These are phyloP conservation scores for Melanotaenia parkinsoni DNA, from an alignment of 2,797 vertebrate species.

Conservation along the genomic window DNA sequence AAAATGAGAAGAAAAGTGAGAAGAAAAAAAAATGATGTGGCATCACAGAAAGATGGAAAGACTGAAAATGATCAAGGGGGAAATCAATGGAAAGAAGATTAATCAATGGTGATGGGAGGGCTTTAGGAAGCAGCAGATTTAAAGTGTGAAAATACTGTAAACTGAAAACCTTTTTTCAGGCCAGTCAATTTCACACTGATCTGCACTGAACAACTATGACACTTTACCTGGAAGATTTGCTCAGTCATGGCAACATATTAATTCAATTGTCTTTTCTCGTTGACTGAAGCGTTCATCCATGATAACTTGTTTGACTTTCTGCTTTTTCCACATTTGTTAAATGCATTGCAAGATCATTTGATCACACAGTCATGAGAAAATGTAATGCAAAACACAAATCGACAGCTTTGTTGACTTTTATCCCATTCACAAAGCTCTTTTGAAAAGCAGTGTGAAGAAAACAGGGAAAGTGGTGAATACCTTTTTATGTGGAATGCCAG, in stretches of 20 bases:
- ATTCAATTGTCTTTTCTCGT: not conserved
- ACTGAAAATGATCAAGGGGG: not conserved
- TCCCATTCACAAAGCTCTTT: not conserved
- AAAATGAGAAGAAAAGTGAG: not conserved
- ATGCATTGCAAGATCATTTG: not conserved
- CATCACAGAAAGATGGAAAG: not conserved
- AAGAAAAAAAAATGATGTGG: not conserved
- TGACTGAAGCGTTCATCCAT: not conserved
- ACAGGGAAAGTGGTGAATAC: not conserved
- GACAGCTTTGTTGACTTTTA: not conserved
- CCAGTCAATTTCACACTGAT: not conserved
- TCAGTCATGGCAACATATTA: not conserved
- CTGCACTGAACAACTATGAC: not conserved
- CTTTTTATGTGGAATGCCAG: not conserved
- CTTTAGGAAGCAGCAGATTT: not conserved
- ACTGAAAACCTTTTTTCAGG: not conserved
- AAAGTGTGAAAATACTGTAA: not conserved
- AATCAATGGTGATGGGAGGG: not conserved
- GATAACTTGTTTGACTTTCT: not conserved
- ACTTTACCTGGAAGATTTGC: not conserved
- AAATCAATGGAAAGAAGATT: not conserved
- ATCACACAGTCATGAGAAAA: not conserved
- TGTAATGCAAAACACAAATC: not conserved
- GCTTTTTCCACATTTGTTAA: not conserved
- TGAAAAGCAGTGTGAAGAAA: too few relatives aligned